Conservation (phyloP, 92 coral and sea anemone species). For the Nematostella vectensis region DNA sequence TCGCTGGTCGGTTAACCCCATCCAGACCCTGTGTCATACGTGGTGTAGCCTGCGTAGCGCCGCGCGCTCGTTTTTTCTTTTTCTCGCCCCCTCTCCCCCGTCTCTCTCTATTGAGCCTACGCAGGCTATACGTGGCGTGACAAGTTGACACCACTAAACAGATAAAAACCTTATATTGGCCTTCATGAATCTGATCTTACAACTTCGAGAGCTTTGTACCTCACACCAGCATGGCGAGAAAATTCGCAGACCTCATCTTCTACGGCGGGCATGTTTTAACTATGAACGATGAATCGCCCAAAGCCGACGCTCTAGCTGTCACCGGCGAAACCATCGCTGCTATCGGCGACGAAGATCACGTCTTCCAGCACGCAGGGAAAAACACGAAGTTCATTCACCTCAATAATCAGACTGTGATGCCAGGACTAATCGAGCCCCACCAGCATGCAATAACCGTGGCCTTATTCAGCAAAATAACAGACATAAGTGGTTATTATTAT, state of each 20-base stretch:
- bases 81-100: too few relatives aligned
- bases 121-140: too few relatives aligned
- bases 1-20: too few relatives aligned
- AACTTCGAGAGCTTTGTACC: too few relatives aligned
- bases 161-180: too few relatives aligned
- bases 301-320: conserved; percentile 61
- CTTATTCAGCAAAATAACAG: neutral
- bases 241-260: conserved; percentile 38
- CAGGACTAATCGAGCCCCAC: conserved; percentile 72
- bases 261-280: conserved; percentile 48
- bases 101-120: too few relatives aligned
- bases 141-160: too few relatives aligned
- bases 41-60: too few relatives aligned
- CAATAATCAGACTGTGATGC: conserved; percentile 41
- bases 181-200: too few relatives aligned
- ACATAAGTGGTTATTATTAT: conserved; percentile 19
- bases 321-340: conserved; percentile 31
- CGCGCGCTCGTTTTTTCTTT: too few relatives aligned
- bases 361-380: conserved; percentile 18
- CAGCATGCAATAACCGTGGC: conserved; percentile 28
- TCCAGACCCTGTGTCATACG: too few relatives aligned
- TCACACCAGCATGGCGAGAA: neutral
- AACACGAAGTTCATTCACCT: conserved; percentile 27
- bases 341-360: conserved; percentile 31
- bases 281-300: conserved; percentile 38